Conservation (phyloP, 2,888 invertebrate genomes). For the Polydrusus cervinus region DNA sequence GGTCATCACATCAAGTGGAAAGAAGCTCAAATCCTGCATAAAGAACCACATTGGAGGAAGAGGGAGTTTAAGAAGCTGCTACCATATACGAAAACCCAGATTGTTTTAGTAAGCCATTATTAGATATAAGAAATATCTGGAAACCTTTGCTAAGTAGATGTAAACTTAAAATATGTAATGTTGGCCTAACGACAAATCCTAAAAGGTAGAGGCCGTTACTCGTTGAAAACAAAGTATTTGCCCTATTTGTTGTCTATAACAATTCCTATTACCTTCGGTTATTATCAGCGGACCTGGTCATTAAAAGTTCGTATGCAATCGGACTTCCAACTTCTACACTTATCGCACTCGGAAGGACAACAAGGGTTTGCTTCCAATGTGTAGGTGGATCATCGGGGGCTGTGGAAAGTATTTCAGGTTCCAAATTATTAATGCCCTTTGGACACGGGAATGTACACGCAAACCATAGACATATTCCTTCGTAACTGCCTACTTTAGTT, state of each 20-base stretch:
- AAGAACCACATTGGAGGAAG: too few species aligned
- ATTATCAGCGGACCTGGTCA: constrained; percentile 74
- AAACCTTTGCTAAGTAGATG: too few species aligned
- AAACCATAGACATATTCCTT: constrained; percentile 89
- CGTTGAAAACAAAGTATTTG: too few species aligned
- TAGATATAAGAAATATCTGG: too few species aligned
- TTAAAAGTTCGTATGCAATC: constrained; percentile 79
- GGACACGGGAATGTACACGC: constrained; percentile 76
- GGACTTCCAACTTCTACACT: constrained; percentile 77
- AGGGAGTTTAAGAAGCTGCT: too few species aligned
- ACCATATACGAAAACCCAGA: too few species aligned
- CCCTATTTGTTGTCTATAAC: background rate
- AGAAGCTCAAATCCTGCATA: too few species aligned
- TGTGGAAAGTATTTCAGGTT: constrained; percentile 73
- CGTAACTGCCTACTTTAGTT: constrained; percentile 76
- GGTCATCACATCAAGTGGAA: too few species aligned
- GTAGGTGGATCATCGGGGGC: constrained; percentile 75
- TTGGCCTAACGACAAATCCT: too few species aligned
- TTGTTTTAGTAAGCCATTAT: too few species aligned
- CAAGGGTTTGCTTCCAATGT: constrained; percentile 84
- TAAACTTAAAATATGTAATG: too few species aligned
- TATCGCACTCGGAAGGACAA: constrained; percentile 82
- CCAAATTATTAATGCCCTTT: constrained; percentile 54
- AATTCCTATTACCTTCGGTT: constrained; percentile 69
- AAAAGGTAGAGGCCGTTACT: too few species aligned